These are phyloP conservation scores for Lasaia peninsularis DNA, from an alignment of 1,140 invertebrate genomes.

Conservation along the genomic window DNA sequence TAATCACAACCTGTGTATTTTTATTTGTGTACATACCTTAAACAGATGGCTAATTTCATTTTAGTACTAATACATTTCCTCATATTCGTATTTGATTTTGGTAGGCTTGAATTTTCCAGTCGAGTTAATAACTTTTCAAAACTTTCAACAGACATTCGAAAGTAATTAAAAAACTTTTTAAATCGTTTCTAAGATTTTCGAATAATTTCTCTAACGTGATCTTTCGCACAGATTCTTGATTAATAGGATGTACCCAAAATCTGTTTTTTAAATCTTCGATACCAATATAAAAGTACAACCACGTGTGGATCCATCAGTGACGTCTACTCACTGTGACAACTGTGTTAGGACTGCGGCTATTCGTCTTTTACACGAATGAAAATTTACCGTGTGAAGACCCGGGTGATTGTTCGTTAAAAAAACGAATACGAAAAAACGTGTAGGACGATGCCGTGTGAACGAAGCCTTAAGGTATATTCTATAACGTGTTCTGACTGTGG, in stretches of 20 bases:
- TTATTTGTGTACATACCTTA: conserved; percentile 30
- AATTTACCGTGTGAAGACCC: conserved; percentile 7
- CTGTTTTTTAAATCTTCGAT: conserved; percentile 32
- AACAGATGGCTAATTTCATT: conserved; percentile 31
- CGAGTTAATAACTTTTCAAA: conserved; percentile 27
- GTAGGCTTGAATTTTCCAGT: conserved; percentile 25
- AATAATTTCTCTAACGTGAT: conserved; percentile 18
- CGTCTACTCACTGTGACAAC: conserved; percentile 19
- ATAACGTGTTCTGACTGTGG: too few species aligned
- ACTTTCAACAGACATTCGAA: conserved; percentile 28
- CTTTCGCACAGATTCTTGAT: conserved; percentile 29
- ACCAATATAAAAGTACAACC: conserved; percentile 38
- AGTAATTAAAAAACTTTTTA: conserved; percentile 27
- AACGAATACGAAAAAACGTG: background rate
- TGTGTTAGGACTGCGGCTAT: background rate
- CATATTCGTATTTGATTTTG: conserved; percentile 25
- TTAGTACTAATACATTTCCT: conserved; percentile 22
- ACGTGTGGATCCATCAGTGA: conserved; percentile 36
- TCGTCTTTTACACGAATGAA: conserved; percentile 17
- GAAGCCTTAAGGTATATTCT: background rate
- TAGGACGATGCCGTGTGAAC: background rate
- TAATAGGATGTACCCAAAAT: conserved; percentile 39
- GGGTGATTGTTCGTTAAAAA: background rate
- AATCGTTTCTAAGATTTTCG: conserved; percentile 28
- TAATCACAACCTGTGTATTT: conserved; percentile 26